Evolutionary conservation across 2,797 vertebrate genomes (phyloP).

Genomic region (Cetoscarus ocellatus): DNA sequence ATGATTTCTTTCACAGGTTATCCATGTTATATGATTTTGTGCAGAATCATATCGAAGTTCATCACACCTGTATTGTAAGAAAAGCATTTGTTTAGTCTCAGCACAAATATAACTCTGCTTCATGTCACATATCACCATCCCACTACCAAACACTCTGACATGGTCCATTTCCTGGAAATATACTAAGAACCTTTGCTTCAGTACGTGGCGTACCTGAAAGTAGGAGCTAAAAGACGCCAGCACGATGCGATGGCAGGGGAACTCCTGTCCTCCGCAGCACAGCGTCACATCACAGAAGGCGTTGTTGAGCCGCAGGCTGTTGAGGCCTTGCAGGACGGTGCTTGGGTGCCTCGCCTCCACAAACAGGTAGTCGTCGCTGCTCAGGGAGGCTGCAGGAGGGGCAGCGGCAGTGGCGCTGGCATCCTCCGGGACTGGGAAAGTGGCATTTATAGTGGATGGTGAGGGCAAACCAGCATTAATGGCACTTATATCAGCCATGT

Average conservation of each 20-base stretch:
- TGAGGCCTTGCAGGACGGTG: conserved; percentile 87
- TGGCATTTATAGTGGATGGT: conserved; percentile 53
- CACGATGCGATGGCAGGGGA: conserved; percentile 88
- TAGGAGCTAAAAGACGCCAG: conserved; percentile 89
- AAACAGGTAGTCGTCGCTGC: conserved; percentile 85
- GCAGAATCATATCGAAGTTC: too few species aligned
- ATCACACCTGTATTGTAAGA: too few species aligned
- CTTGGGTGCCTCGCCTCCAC: conserved; percentile 83
- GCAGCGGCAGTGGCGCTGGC: neutral
- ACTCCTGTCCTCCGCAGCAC: conserved; percentile 88
- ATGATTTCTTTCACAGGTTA: too few species aligned
- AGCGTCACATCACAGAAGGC: conserved; percentile 89
- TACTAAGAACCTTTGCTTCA: neutral
- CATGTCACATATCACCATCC: too few species aligned
- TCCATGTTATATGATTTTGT: too few species aligned
- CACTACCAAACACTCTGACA: too few species aligned
- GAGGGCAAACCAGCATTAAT: conserved; percentile 62
- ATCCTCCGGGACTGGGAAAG: conserved; percentile 59
- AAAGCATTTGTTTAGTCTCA: too few species aligned
- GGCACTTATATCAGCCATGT: conserved; percentile 82
- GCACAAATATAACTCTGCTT: too few species aligned
- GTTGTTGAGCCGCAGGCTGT: conserved; percentile 86
- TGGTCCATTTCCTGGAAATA: too few species aligned
- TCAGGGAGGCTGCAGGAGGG: conserved; percentile 44
- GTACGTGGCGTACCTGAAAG: conserved; percentile 79